A percentile compares a stretch with the other conserved stretches of the same genome.
Conservation (phyloP, 2,888 invertebrate species). For the Zeuzera pyrina region DNA sequence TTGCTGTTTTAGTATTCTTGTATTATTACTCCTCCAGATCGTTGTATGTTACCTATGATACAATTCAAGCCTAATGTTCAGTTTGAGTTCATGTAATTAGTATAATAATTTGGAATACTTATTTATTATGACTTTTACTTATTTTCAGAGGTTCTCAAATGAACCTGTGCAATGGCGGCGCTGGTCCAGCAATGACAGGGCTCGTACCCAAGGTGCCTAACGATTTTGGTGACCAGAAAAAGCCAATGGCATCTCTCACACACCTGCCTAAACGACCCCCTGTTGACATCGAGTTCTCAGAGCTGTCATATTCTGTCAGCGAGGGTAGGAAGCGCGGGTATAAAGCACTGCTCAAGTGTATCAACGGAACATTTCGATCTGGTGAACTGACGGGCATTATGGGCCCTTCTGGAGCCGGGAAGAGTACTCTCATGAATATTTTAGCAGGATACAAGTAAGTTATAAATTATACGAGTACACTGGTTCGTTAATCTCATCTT, state of each 20-base stretch:
- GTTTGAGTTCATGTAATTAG: too few species aligned
- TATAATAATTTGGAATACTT: too few species aligned
- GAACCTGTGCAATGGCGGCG: constrained; percentile 80
- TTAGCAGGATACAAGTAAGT: constrained; percentile 90
- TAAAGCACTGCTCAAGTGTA: constrained; percentile 89
- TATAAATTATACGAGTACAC: not conserved
- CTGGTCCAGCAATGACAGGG: constrained; percentile 58
- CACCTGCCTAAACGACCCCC: constrained; percentile 90
- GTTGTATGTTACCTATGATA: too few species aligned
- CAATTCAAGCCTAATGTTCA: too few species aligned
- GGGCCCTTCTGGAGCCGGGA: constrained; percentile 90
- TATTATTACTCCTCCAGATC: too few species aligned
- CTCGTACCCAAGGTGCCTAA: constrained; percentile 82
- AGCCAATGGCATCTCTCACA: constrained; percentile 82
- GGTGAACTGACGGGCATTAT: constrained; percentile 96
- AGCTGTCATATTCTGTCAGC: constrained; percentile 91
- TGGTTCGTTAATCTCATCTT: too few species aligned
- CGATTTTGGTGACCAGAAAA: constrained; percentile 79
- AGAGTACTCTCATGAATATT: constrained; percentile 90
- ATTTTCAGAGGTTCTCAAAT: constrained; percentile 80
- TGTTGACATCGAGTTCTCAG: constrained; percentile 91
- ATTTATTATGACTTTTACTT: constrained; percentile 4
- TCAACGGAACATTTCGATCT: constrained; percentile 90
- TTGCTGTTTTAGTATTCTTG: too few species aligned
- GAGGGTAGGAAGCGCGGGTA: constrained; percentile 86